Conservation (phyloP, 2,888 invertebrate genomes). For the Aethes cnicana region DNA sequence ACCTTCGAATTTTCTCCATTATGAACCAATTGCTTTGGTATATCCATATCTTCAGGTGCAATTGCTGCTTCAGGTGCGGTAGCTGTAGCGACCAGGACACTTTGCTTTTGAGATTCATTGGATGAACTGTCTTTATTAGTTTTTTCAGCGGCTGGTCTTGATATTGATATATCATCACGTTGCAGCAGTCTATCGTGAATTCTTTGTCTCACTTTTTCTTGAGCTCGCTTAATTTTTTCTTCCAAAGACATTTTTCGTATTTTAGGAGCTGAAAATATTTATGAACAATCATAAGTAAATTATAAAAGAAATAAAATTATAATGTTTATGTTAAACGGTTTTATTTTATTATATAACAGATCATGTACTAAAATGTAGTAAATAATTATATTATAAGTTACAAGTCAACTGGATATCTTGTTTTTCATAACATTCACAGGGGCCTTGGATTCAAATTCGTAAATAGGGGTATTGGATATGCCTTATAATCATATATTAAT, state of each 20-base stretch:
- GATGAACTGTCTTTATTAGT: no score
- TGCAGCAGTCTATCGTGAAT: constrained; percentile 47
- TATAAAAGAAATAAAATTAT: neutral
- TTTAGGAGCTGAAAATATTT: constrained; percentile 46
- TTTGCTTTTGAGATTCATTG: neutral
- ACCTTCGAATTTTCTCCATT: constrained; percentile 42
- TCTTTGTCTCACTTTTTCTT: constrained; percentile 55
- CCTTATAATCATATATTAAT: no score
- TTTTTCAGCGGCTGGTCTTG: no score
- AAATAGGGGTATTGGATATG: no score
- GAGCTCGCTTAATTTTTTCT: constrained; percentile 60
- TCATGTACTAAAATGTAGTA: no score
- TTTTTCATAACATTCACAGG: no score
- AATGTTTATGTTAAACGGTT: no score
- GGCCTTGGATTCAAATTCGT: no score
- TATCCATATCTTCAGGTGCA: constrained; percentile 24
- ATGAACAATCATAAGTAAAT: constrained; percentile 1
- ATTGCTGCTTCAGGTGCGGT: constrained; percentile 19
- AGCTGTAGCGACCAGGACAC: constrained; percentile 1
- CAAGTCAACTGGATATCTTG: no score
- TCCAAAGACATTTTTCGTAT: constrained; percentile 50
- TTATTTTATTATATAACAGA: no score
- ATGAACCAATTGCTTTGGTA: constrained; percentile 31
- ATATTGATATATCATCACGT: no score
- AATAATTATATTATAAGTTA: no score